Percentiles rank a stretch among this genome's conserved stretches.
Evolutionary conservation across 2,113 vertebrate species (phyloP).

Genomic region (Accipiter cooperii): DNA sequence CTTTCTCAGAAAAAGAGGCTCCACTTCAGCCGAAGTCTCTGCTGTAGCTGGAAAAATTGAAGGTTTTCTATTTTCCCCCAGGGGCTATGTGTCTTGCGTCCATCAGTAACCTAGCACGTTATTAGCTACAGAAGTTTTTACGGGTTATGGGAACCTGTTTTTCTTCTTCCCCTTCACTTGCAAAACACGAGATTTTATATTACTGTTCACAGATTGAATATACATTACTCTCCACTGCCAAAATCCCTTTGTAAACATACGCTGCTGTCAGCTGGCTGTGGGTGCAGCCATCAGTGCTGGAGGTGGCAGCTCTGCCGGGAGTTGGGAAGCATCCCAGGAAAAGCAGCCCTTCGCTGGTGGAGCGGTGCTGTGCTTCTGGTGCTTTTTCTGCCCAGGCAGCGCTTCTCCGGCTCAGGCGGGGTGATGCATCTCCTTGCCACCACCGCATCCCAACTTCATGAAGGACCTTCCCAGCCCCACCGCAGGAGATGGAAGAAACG

Average conservation of each 20-base stretch:
- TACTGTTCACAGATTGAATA: background rate
- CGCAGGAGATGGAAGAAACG: background rate
- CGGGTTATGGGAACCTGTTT: background rate
- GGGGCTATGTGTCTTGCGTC: background rate
- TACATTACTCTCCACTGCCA: background rate
- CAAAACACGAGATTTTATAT: background rate
- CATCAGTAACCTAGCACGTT: conserved; percentile 5
- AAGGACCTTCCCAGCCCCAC: background rate
- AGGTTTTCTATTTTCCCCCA: conserved; percentile 15
- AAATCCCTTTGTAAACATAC: background rate
- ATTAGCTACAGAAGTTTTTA: conserved; percentile 23
- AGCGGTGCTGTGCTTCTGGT: background rate
- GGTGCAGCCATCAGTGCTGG: background rate
- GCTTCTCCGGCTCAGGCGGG: fast-evolving
- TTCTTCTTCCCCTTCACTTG: background rate
- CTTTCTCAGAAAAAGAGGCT: conserved; percentile 4
- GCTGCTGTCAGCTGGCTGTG: background rate
- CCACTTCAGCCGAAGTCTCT: conserved; percentile 16
- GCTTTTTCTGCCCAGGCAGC: background rate
- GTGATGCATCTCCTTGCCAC: background rate
- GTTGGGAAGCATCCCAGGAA: background rate
- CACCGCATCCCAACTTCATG: background rate
- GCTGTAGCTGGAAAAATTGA: background rate
- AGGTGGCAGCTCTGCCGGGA: background rate
- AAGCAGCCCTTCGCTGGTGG: background rate